These are phyloP conservation scores for Hydractinia echinata DNA, from an alignment of 30 jellyfish, hydroid and myxozoan genomes.

Conservation along the genomic window DNA sequence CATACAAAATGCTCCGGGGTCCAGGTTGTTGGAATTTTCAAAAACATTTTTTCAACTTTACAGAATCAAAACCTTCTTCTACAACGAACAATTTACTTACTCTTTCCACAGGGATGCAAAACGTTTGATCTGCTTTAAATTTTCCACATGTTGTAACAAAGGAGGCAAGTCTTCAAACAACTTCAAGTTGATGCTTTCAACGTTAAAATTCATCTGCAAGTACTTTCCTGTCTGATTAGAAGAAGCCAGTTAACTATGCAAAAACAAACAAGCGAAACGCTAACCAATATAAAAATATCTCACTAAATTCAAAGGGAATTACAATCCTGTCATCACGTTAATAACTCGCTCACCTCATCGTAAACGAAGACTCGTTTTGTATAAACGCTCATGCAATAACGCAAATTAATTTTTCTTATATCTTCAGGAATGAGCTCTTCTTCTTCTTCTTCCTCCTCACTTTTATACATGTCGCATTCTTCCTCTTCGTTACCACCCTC, in stretches of 20 bases:
- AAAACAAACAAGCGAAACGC: too few species aligned
- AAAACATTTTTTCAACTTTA: not conserved
- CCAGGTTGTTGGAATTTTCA: not conserved
- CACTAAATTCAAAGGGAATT: too few species aligned
- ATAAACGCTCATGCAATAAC: conserved; percentile 22
- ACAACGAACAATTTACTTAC: conserved; percentile 17
- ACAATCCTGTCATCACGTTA: not conserved
- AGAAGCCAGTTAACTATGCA: not conserved
- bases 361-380: conserved; percentile 27
- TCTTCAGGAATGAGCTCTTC: not conserved
- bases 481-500: conserved; percentile 32
- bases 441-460: not conserved
- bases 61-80: too few species aligned
- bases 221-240: conserved; percentile 39
- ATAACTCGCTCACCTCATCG: conserved; percentile 22
- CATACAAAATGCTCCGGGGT: too few species aligned
- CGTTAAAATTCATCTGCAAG: conserved; percentile 38
- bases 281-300: too few species aligned
- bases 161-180: conserved; percentile 42
- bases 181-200: conserved; percentile 35
- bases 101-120: conserved; percentile 44
- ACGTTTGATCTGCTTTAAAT: conserved; percentile 42
- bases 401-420: conserved; percentile 5
- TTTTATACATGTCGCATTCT: conserved; percentile 6
- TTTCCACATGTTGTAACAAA: conserved; percentile 32